Percentiles rank a stretch among this genome's conserved stretches.
These are phyloP conservation scores for Watsonalla binaria DNA, from an alignment of 2,888 invertebrate species.

Conservation along the genomic window DNA sequence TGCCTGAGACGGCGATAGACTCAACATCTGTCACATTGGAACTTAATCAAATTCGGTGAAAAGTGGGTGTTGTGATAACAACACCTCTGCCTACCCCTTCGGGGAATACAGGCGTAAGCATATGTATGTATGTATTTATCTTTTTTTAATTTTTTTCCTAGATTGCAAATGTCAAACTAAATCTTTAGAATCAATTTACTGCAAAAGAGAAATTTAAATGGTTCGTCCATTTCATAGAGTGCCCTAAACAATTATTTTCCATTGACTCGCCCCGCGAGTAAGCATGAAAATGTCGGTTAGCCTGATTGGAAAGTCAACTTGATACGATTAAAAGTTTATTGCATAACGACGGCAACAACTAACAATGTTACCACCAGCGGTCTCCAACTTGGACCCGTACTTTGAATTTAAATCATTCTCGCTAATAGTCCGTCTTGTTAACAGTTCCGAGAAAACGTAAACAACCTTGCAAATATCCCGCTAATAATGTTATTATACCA, in stretches of 20 bases:
- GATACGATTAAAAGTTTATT: conserved; percentile 62
- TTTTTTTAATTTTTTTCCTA: too few species aligned
- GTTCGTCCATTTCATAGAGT: background rate
- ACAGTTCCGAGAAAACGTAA: background rate
- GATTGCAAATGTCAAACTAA: too few species aligned
- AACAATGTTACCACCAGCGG: conserved; percentile 36
- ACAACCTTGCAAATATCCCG: background rate
- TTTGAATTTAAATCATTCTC: conserved; percentile 31
- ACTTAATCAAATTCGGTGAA: too few species aligned
- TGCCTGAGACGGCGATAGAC: too few species aligned
- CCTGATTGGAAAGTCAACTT: conserved; percentile 46
- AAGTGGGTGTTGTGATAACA: too few species aligned
- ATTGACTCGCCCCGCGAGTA: background rate
- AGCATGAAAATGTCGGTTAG: conserved; percentile 25
- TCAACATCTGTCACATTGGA: too few species aligned
- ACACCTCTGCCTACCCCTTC: too few species aligned
- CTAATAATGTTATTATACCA: background rate
- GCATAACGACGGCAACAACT: conserved; percentile 46
- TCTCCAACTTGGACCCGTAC: conserved; percentile 35
- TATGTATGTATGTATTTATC: too few species aligned
- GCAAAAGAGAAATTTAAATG: background rate
- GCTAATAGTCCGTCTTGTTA: conserved; percentile 10
- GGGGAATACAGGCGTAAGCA: too few species aligned
- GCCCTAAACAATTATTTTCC: background rate
- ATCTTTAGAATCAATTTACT: too few species aligned